phyloP scores from a whole-genome alignment of 2,888 invertebrate genomes.

The Tetragonula carbonaria region DNA sequence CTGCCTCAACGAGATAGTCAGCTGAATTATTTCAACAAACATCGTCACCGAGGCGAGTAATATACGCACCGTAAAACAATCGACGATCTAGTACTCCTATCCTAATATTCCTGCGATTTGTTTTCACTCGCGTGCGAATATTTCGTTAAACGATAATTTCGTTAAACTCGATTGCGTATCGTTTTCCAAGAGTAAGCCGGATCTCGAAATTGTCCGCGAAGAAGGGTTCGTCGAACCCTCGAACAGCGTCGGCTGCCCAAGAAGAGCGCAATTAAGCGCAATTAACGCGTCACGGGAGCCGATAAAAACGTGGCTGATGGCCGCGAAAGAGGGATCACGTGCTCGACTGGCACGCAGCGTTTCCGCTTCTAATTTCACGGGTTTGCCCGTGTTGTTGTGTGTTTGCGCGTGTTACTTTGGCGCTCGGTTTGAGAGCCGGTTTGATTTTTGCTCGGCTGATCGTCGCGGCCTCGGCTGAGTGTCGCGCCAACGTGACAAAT shows the following conservation, averaged over 20 bases:
- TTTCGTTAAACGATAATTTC: not conserved
- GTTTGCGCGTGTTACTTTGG: not conserved
- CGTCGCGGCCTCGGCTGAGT: not conserved
- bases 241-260: not conserved
- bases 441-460: conserved; percentile 11
- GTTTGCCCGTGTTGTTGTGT: not conserved
- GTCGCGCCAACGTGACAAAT: conserved; percentile 34
- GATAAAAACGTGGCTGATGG: conserved; percentile 27
- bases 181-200: not conserved
- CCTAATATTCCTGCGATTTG: too few species aligned
- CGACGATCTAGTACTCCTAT: too few species aligned
- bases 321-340: conserved; percentile 4
- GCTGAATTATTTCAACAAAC: too few species aligned
- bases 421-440: not conserved
- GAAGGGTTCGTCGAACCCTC: conserved; percentile 10
- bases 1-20: too few species aligned
- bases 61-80: too few species aligned
- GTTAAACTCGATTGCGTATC: not conserved
- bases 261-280: conserved; percentile 15
- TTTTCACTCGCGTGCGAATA: not conserved
- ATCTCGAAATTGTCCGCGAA: not conserved
- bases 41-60: too few species aligned
- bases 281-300: conserved; percentile 15
- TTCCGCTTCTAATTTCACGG: conserved; percentile 45
- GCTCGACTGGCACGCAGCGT: conserved; percentile 14